These are phyloP conservation scores for Otis tarda DNA, from an alignment of 2,113 vertebrate genomes.

Conservation along the genomic window DNA sequence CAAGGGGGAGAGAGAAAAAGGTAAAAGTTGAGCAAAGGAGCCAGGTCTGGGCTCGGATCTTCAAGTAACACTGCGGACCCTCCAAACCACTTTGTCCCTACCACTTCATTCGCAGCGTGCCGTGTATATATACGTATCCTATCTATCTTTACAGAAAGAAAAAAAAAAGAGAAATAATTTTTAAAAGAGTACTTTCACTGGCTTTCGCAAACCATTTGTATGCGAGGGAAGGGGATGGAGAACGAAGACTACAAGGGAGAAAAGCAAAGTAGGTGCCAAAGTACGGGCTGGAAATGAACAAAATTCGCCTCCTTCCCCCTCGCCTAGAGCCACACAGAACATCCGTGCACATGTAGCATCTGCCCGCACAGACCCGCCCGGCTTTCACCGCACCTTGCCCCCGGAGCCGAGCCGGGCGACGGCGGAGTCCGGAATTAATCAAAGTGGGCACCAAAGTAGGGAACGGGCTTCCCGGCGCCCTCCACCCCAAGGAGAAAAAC, in stretches of 20 bases:
- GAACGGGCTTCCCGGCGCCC: not conserved
- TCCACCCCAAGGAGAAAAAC: not conserved
- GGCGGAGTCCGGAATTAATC: slow-evolving; percentile 14
- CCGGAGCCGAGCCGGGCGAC: not conserved
- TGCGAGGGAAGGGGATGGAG: not conserved
- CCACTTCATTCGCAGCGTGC: not conserved
- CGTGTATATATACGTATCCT: not conserved
- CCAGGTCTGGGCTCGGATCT: not conserved
- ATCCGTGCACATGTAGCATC: not conserved
- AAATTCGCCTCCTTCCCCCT: not conserved
- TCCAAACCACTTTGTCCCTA: slow-evolving; percentile 1
- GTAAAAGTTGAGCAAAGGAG: slow-evolving; percentile 41
- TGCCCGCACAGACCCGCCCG: not conserved
- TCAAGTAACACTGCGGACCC: not conserved
- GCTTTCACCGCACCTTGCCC: not conserved
- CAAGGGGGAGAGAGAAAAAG: not conserved
- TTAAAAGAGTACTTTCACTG: not conserved
- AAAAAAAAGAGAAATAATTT: no score
- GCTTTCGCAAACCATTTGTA: not conserved
- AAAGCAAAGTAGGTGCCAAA: slow-evolving; percentile 29
- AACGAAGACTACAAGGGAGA: not conserved
- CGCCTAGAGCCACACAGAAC: not conserved
- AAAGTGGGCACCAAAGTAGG: slow-evolving; percentile 29
- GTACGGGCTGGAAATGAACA: not conserved
- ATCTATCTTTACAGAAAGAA: not conserved